Percentiles rank a stretch among this genome's conserved stretches.
Conservation (phyloP, 1,140 invertebrate species). For the Drepana arcuata region DNA sequence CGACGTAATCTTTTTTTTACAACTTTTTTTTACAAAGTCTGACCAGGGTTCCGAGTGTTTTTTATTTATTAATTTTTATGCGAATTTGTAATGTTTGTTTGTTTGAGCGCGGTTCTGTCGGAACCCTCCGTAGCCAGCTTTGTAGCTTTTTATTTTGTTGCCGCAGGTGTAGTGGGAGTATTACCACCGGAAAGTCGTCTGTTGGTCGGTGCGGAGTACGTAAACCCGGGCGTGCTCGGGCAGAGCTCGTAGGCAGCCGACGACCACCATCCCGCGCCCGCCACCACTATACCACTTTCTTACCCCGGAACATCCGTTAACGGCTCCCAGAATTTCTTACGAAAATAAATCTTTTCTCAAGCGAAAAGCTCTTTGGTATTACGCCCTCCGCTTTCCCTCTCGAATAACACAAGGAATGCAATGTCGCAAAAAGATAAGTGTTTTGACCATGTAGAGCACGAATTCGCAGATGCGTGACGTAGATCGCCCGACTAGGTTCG, state of each 20-base stretch:
- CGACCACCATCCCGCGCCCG: slow-evolving; percentile 19
- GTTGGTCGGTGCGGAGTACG: slow-evolving; percentile 62
- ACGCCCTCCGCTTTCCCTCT: slow-evolving; percentile 35
- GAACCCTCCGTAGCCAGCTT: slow-evolving; percentile 32
- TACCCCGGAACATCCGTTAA: slow-evolving; percentile 42
- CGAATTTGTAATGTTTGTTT: slow-evolving; percentile 35
- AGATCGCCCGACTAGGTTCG: slow-evolving; percentile 61
- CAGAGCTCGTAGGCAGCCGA: slow-evolving; percentile 43
- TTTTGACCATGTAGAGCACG: slow-evolving; percentile 28
- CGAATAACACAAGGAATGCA: slow-evolving; percentile 57
- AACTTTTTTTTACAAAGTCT: slow-evolving; percentile 16
- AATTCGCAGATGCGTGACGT: slow-evolving; percentile 59
- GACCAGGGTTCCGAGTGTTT: slow-evolving; percentile 1
- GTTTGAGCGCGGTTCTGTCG: slow-evolving; percentile 43
- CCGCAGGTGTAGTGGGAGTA: slow-evolving; percentile 69
- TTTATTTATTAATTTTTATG: slow-evolving; percentile 17
- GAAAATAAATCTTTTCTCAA: slow-evolving; percentile 60
- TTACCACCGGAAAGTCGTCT: slow-evolving; percentile 61
- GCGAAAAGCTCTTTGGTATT: slow-evolving; percentile 56
- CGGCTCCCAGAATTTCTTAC: slow-evolving; percentile 53
- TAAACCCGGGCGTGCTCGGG: slow-evolving; percentile 47
- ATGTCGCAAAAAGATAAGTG: slow-evolving; percentile 43
- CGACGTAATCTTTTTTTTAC: slow-evolving; percentile 27
- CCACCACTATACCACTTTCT: slow-evolving; percentile 31
- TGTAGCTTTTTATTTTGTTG: slow-evolving; percentile 66